Evolutionary conservation across 2,888 invertebrate genomes (phyloP), one percentile per base, ranked within the genome.

Genomic region (Psylliodes chrysocephalus): DNA sequence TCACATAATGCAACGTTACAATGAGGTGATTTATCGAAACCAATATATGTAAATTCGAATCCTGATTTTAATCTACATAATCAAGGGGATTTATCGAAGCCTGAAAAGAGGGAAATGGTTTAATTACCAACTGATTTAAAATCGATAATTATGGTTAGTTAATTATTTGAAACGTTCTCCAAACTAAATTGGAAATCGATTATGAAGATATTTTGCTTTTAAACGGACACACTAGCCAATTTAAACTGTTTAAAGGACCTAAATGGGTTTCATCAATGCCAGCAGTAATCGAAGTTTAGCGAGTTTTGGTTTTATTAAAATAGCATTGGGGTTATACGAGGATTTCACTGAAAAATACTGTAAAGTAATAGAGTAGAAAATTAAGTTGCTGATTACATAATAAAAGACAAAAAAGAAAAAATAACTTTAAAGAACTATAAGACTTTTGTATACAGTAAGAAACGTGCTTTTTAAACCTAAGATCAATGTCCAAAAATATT

Each of bases 101-200:
- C 51, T 28, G 49, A 25, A 59, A 57, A 59, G 63, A 64, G 54
- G 64, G 62, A 64, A 68, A 67, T 61, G 63, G 60, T 66, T 71
- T 68, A 69, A 69, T 69, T 69, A 68, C 52, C 57, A 53, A 52
- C 52, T 52, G 57, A 60, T 63, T 63, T 61, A 63, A 63, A 66
- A 66, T 63, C 63, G 60, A 61, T 66, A 61, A 61, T 66, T 54
- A 63, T 63, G 57, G 61, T 60, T 63, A 49, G 66, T 56, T 63
- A 59, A 59, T 59, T 40, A 59, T 47, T 65, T 51, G 62, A 59
- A 62, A 59, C 47, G 62, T 42, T 62, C 15, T 59, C 30, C 55
- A 46, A 62, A 54, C 62, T 55, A 62, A 59, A 62, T 62, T 44
- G 47, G 35, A 54, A 62, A 59, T 59, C 65, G 62, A 57, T 61